Conservation (phyloP, 2,797 vertebrate genomes). For the Danio aesculapii region DNA sequence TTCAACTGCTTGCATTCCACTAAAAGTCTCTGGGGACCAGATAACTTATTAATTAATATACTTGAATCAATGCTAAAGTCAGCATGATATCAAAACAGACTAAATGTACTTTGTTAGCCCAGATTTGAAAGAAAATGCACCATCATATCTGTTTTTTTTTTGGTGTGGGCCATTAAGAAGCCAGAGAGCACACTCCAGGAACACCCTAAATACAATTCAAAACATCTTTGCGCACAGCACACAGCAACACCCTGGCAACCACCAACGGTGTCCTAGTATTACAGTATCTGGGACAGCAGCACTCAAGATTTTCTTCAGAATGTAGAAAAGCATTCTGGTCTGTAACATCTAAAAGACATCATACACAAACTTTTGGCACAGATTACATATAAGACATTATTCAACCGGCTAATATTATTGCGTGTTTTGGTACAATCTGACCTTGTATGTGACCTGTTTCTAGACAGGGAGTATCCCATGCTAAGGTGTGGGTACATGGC, state of each 20-base stretch:
- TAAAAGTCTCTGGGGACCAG: no score
- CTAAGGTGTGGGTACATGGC: slow-evolving; percentile 38
- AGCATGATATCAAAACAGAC: no score
- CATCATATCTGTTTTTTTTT: no score
- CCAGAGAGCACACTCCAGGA: background rate
- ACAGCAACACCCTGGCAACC: background rate
- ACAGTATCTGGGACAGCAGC: no score
- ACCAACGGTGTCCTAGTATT: background rate
- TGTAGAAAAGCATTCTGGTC: background rate
- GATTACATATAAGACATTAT: background rate
- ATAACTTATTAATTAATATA: no score
- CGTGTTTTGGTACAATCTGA: slow-evolving; percentile 21
- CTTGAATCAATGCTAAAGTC: no score
- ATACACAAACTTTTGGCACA: background rate
- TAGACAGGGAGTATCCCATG: slow-evolving; percentile 53
- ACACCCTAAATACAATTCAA: background rate
- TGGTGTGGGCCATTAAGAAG: no score
- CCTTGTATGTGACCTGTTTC: slow-evolving; percentile 56
- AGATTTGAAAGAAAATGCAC: no score
- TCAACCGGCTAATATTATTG: background rate
- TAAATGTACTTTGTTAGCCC: no score
- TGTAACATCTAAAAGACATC: background rate
- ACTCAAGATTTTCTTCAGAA: background rate
- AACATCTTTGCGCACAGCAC: background rate
- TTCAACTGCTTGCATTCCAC: no score